Percentiles rank a stretch among this genome's conserved stretches.
These are phyloP conservation scores for Pogonocichla stellata DNA, from an alignment of 2,113 vertebrate genomes.

Conservation along the genomic window DNA sequence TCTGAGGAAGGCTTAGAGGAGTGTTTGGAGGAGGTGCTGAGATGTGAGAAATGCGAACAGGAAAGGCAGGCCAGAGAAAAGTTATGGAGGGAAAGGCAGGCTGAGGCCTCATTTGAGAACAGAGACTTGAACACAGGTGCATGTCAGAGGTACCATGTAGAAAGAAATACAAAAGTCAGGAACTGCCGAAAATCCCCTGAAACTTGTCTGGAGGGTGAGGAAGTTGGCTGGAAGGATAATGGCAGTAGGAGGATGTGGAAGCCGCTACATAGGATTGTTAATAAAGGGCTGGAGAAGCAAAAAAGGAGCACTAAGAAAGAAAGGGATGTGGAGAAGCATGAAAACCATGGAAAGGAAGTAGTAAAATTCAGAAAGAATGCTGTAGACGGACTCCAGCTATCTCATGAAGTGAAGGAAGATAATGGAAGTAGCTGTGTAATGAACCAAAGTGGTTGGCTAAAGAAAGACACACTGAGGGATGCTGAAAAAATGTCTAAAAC, in stretches of 20 bases:
- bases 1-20: conserved; percentile 53
- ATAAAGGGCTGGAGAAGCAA: conserved; percentile 52
- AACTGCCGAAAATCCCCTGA: conserved; percentile 59
- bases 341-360: conserved; percentile 24
- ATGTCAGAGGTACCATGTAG: background rate
- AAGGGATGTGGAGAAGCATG: conserved; percentile 31
- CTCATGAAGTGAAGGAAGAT: conserved; percentile 48
- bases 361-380: conserved; percentile 56
- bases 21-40: conserved; percentile 35
- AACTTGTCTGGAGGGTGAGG: conserved; percentile 10
- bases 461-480: conserved; percentile 32
- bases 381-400: conserved; percentile 21
- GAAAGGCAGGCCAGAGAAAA: conserved; percentile 59
- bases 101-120: conserved; percentile 29
- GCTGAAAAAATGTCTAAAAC: conserved; percentile 13
- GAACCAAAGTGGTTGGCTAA: conserved; percentile 56
- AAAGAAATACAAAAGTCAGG: conserved; percentile 58
- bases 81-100: conserved; percentile 38
- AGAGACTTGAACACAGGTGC: conserved; percentile 32
- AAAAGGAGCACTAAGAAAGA: conserved; percentile 48
- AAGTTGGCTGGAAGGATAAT: conserved; percentile 37
- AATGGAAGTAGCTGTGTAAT: background rate
- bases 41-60: conserved; percentile 71
- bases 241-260: conserved; percentile 34
- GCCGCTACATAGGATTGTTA: background rate